These are phyloP conservation scores for Pygocentrus nattereri DNA, from an alignment of 2,797 vertebrate species.

Conservation along the genomic window DNA sequence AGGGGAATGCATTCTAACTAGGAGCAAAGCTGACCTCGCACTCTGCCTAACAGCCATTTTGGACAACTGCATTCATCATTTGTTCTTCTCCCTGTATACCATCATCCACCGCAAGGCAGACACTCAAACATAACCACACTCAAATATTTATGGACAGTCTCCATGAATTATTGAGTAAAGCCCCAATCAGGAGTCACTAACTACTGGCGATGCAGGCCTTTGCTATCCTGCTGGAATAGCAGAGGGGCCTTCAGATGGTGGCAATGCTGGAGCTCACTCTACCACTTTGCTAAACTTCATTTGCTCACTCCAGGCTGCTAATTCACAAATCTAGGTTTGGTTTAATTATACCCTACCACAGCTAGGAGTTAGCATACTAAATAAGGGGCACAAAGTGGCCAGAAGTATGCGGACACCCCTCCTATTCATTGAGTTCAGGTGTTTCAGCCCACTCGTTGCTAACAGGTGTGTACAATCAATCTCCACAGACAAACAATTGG, in stretches of 20 bases:
- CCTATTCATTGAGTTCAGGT: too few species aligned
- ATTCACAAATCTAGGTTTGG: too few species aligned
- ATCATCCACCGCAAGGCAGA: neutral
- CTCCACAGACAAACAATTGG: too few species aligned
- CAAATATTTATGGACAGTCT: constrained; percentile 27
- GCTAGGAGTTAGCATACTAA: neutral
- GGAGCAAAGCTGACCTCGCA: neutral
- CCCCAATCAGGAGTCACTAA: constrained; percentile 12
- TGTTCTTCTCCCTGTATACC: constrained; percentile 4
- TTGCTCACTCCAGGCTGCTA: too few species aligned
- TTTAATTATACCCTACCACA: neutral
- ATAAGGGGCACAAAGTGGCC: neutral
- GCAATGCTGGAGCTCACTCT: neutral
- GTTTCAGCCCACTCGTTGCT: too few species aligned
- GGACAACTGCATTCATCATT: neutral
- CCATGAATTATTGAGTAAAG: constrained; percentile 30
- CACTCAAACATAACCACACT: constrained; percentile 8
- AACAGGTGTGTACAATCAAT: too few species aligned
- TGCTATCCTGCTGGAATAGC: neutral
- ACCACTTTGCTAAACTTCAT: too few species aligned
- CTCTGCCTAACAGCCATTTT: constrained; percentile 11
- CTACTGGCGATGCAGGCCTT: neutral
- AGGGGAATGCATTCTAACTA: neutral
- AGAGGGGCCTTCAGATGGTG: neutral
- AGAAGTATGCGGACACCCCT: too few species aligned